These are phyloP conservation scores for Tigriopus californicus DNA, from an alignment of 2,888 invertebrate genomes.

Conservation along the genomic window DNA sequence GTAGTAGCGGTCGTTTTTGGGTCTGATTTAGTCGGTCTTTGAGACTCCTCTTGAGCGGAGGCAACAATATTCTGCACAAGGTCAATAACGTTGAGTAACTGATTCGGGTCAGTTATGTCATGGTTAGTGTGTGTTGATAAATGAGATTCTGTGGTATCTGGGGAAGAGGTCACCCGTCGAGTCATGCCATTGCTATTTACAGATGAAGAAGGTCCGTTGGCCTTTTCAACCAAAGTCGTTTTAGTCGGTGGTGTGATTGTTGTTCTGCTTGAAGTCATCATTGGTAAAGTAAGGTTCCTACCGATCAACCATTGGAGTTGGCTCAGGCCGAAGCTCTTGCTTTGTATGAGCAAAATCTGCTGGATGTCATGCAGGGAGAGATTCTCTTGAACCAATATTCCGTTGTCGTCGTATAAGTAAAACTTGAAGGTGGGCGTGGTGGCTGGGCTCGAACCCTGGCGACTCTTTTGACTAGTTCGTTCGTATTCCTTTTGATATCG, in stretches of 20 bases:
- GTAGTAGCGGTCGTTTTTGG: not conserved
- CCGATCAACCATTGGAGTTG: no score
- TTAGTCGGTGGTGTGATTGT: no score
- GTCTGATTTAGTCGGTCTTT: not conserved
- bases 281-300: no score
- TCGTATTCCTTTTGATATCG: constrained; percentile 2
- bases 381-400: constrained; percentile 4
- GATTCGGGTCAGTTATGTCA: no score
- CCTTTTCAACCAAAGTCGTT: no score
- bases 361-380: constrained; percentile 14
- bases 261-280: no score
- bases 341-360: constrained; percentile 10
- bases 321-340: not conserved
- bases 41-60: not conserved
- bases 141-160: no score
- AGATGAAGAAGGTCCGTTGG: no score
- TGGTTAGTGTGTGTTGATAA: no score
- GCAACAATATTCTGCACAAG: not conserved
- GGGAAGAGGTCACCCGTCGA: no score
- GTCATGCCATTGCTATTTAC: no score
- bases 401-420: constrained; percentile 14
- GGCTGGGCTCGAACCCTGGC: not conserved
- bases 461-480: not conserved
- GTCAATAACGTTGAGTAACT: not conserved
- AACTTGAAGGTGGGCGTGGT: constrained; percentile 10